Conservation (phyloP, 2,888 invertebrate genomes). For the Oithona nana region DNA sequence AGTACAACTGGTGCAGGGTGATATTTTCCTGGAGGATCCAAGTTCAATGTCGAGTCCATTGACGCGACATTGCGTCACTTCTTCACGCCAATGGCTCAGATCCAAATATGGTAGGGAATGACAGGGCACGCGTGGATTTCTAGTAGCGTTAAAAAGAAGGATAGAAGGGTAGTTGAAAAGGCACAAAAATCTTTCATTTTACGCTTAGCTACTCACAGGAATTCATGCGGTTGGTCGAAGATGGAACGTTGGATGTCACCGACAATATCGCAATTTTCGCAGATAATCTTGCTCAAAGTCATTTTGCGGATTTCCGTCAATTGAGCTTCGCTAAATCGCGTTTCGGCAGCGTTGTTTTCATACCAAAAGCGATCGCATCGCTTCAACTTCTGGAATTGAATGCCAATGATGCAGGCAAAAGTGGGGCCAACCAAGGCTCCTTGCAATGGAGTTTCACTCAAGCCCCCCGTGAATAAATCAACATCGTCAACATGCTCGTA, state of each 20-base stretch:
- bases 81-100: constrained; percentile 63
- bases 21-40: constrained; percentile 64
- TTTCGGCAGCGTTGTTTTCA: constrained; percentile 58
- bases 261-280: constrained; percentile 68
- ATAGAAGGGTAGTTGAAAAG: neutral
- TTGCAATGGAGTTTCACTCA: constrained; percentile 54
- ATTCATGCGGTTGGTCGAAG: constrained; percentile 74
- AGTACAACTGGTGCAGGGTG: constrained; percentile 75
- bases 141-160: constrained; percentile 24
- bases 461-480: constrained; percentile 83
- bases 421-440: constrained; percentile 87
- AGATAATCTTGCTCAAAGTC: constrained; percentile 42
- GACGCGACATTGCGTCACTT: constrained; percentile 41
- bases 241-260: constrained; percentile 71
- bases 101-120: constrained; percentile 58
- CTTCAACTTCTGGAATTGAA: constrained; percentile 70
- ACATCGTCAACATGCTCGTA: constrained; percentile 84
- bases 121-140: constrained; percentile 70
- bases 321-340: constrained; percentile 65
- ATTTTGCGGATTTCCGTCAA: constrained; percentile 67
- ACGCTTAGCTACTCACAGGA: constrained; percentile 34
- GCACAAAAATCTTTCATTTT: constrained; percentile 3
- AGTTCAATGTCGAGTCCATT: constrained; percentile 54
- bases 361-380: constrained; percentile 59
- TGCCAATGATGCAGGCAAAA: constrained; percentile 77